Base-by-base conservation (phyloP, 2,113 vertebrate species). In the Brachypodius melanocephalos region DNA sequence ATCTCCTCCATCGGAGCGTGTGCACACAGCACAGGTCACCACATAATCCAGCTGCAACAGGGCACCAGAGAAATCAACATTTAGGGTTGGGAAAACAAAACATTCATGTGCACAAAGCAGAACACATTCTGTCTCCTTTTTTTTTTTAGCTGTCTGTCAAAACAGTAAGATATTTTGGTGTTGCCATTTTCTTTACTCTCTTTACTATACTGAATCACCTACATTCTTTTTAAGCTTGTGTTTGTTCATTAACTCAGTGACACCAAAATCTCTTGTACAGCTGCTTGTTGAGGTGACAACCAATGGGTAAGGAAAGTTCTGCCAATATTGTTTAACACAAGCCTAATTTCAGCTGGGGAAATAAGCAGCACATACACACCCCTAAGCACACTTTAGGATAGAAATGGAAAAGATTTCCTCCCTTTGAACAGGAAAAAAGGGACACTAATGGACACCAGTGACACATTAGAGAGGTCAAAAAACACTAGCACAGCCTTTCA, bases 11-110 rank as follows among this genome's bases (percentile, higher is more conserved):
- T 99, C 99, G 0, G 99, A 98, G 55, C 99, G 99, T 1, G 99
- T 99, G 97, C 99, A 99, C 67, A 99, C 99, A 0, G 99, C 99
- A n/a, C 99, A 99, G 1, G 99, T 99, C 92, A 99, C 99, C 97
- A 99, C 97, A 84, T 99, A 99, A 97, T 99, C 99, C 97, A 99
- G 95, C 99, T 99, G 95, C 7, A 94, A 85, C 38, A 83, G 29
- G 40, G 59, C 32, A 32, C 4, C 85, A n/a, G 25, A 45, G 28
- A 69, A 91, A 82, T 57, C 10, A 34, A 51, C 32, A 28, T 68
- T 90, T n/a, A 79, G 38, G 68, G 26, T 57, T 14, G 28, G 54
- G 59, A 82, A 81, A 89, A 8, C 24, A 78, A 51, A 71, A 32
- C 18, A 84, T 14, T 49, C 2, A 9, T 3, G 14, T 40, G 9